Base-by-base conservation (phyloP, 2,113 vertebrate genomes). In the Calidris pygmaea region DNA sequence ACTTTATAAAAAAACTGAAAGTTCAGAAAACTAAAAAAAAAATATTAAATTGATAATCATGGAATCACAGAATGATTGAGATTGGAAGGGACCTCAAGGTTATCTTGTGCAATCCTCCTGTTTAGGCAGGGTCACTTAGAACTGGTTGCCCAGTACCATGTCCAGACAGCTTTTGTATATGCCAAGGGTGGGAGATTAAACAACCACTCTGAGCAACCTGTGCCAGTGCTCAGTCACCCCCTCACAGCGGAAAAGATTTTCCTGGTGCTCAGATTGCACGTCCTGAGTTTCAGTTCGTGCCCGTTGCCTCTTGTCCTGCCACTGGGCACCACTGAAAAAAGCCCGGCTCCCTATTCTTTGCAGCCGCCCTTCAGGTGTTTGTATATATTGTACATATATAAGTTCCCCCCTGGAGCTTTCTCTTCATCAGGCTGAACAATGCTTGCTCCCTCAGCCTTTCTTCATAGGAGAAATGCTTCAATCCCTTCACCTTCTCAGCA, bases 101-200 rank as follows among this genome's bases (percentile, higher is more conserved):
- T 73, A 23, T 7, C 4, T 0, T 10, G 5, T 55, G 18, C 10
- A 82, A 3, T 3, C 9, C 11, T 20, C 3, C 1, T 14, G 2
- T 37, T 85, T 14, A 66, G 39, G 22, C 9, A 85, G 3, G 5
- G 3, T 7, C 12, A 55, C 24, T 27, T 50, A 45, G 67, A 76
- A n/a, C 1, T 3, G 1, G 5, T 41, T 56, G 3, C 6, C 7
- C 22, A 71, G 5, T 12, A 45, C 15, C 8, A 9, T 5, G 4
- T 63, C 47, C 43, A 87, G 16, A 35, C 2, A 1, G 6, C 1
- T 55, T 80, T 84, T 50, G 4, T 39, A 16, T n/a, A 68, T 55
- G 12, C 68, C 18, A n/a, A 68, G 30, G 14, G 4, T 21, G 5
- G 21, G 50, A 74, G 4, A 47, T 7, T 29, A 14, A 9, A 52